phyloP scores from a whole-genome alignment of 1,140 invertebrate species.

The Drosophila paulistorum region DNA sequence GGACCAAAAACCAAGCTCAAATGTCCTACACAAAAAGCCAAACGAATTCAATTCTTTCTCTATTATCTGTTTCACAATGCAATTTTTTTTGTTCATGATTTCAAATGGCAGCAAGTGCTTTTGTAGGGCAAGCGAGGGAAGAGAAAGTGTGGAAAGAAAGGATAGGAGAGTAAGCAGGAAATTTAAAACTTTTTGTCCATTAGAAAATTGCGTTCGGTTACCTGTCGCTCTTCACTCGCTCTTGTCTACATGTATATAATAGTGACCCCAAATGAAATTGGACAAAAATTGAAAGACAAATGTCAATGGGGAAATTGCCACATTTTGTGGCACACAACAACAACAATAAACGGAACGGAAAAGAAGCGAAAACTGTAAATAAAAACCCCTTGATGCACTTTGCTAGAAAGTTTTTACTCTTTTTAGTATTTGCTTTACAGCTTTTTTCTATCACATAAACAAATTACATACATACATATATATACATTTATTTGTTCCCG shows the following conservation, averaged over 20 bases:
- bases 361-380: conserved; percentile 44
- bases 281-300: conserved; percentile 40
- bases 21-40: conserved; percentile 40
- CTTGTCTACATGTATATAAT: conserved; percentile 6
- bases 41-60: conserved; percentile 16
- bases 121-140: too few species aligned
- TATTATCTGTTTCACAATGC: conserved; percentile 48
- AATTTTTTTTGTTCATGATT: conserved; percentile 41
- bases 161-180: conserved; percentile 20
- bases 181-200: conserved; percentile 65
- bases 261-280: conserved; percentile 24
- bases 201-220: conserved; percentile 63
- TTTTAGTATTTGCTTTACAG: conserved; percentile 36
- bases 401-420: conserved; percentile 27
- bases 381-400: conserved; percentile 50
- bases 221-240: conserved; percentile 19
- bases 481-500: neutral
- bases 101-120: neutral
- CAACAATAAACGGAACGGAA: neutral
- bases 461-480: neutral
- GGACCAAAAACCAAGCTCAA: conserved; percentile 25
- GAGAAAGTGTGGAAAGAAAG: neutral
- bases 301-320: conserved; percentile 15
- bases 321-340: conserved; percentile 22
- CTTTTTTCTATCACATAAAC: conserved; percentile 1